Evolutionary conservation across 2,113 vertebrate genomes (phyloP).

Genomic region (Vulpes ferrilata): DNA sequence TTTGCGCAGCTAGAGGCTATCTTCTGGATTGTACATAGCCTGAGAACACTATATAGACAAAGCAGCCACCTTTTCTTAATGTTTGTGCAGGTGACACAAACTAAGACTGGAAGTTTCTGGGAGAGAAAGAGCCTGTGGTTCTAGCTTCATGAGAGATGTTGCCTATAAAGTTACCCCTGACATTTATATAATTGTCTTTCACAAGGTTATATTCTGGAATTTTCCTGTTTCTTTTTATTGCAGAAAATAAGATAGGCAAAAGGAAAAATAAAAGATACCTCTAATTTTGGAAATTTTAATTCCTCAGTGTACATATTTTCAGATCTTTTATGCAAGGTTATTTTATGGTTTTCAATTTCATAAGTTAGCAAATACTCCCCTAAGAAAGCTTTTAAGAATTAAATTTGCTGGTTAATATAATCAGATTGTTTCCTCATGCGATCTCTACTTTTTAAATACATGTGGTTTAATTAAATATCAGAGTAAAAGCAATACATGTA

Average conservation of each 20-base stretch:
- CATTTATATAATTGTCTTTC: background rate
- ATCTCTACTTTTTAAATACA: conserved; percentile 54
- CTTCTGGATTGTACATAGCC: background rate
- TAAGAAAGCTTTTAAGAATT: conserved; percentile 66
- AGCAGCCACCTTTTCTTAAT: background rate
- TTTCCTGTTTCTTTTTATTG: conserved; percentile 38
- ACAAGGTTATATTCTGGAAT: background rate
- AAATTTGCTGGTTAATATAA: conserved; percentile 24
- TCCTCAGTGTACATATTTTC: background rate
- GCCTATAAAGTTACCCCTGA: background rate
- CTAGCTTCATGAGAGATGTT: background rate
- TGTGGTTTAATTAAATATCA: conserved; percentile 57
- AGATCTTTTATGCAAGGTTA: background rate
- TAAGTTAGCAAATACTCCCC: conserved; percentile 19
- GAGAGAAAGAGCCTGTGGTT: background rate
- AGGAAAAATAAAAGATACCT: background rate
- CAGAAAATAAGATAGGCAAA: background rate
- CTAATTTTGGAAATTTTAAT: conserved; percentile 1
- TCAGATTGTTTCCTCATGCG: background rate
- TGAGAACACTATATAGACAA: background rate
- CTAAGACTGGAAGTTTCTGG: background rate
- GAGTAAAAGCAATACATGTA: background rate
- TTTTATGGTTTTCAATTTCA: conserved; percentile 40
- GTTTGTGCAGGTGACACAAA: conserved; percentile 3
- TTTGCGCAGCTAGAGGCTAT: background rate